These are phyloP conservation scores for Gandaritis pyraliata DNA, from an alignment of 2,888 invertebrate species.

Conservation along the genomic window DNA sequence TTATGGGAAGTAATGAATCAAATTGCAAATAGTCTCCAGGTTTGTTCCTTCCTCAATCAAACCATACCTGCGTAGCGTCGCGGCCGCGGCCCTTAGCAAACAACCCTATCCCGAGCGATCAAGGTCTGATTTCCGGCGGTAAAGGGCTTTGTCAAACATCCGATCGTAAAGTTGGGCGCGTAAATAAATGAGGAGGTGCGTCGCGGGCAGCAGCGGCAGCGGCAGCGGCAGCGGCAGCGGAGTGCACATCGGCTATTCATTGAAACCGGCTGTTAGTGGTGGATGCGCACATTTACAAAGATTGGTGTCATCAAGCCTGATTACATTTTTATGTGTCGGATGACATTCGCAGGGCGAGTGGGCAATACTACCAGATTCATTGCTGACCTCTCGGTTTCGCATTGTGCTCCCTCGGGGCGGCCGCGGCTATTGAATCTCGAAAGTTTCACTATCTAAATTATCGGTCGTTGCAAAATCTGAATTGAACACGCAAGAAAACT, in stretches of 20 bases:
- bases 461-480: no score
- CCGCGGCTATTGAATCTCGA: no score
- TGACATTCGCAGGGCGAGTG: constrained; percentile 7
- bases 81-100: constrained; percentile 7
- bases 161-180: constrained; percentile 16
- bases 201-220: neutral
- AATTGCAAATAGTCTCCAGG: constrained; percentile 15
- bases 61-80: constrained; percentile 6
- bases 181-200: constrained; percentile 27
- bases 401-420: neutral
- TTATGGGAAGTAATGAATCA: constrained; percentile 18
- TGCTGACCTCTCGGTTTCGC: neutral
- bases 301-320: constrained; percentile 22
- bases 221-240: neutral
- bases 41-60: constrained; percentile 21
- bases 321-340: constrained; percentile 19
- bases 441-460: no score
- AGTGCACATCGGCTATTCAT: constrained; percentile 24
- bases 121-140: constrained; percentile 8
- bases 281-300: constrained; percentile 15
- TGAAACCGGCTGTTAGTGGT: constrained; percentile 16
- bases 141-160: constrained; percentile 7
- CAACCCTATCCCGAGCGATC: constrained; percentile 1
- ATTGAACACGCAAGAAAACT: no score
- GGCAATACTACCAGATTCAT: constrained; percentile 2